phyloP scores from a whole-genome alignment of 1,140 invertebrate genomes.

The Argopecten irradians region DNA sequence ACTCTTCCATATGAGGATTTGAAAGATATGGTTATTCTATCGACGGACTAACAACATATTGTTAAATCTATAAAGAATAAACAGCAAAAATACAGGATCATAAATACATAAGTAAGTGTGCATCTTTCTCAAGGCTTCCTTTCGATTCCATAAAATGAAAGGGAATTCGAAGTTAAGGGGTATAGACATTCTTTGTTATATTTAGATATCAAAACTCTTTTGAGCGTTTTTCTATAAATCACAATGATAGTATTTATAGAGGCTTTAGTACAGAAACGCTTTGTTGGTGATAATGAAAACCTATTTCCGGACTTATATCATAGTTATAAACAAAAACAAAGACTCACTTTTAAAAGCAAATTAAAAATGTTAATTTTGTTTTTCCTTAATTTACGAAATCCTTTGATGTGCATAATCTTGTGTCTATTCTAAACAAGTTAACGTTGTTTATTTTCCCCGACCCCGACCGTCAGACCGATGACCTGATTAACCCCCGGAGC shows the following conservation, averaged over 20 bases:
- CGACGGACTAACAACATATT: too few relatives aligned
- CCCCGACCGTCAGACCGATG: not conserved
- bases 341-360: not conserved
- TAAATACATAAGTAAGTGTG: not conserved
- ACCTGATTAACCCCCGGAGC: constrained; percentile 14
- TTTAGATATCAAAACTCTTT: not conserved
- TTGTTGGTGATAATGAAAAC: too few relatives aligned
- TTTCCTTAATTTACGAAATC: not conserved
- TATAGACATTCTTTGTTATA: not conserved
- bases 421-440: not conserved
- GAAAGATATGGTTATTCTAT: too few relatives aligned
- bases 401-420: not conserved
- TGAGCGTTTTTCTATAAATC: too few relatives aligned
- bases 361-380: not conserved
- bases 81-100: too few relatives aligned
- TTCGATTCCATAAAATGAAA: not conserved
- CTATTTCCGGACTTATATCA: not conserved
- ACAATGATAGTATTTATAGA: too few relatives aligned
- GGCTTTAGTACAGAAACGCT: too few relatives aligned
- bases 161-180: not conserved
- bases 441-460: not conserved
- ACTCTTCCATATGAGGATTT: too few relatives aligned
- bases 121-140: not conserved
- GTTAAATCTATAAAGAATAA: too few relatives aligned
- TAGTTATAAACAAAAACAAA: not conserved